phyloP scores from a whole-genome alignment of 2,113 vertebrate genomes.

The Symphodus melops region DNA sequence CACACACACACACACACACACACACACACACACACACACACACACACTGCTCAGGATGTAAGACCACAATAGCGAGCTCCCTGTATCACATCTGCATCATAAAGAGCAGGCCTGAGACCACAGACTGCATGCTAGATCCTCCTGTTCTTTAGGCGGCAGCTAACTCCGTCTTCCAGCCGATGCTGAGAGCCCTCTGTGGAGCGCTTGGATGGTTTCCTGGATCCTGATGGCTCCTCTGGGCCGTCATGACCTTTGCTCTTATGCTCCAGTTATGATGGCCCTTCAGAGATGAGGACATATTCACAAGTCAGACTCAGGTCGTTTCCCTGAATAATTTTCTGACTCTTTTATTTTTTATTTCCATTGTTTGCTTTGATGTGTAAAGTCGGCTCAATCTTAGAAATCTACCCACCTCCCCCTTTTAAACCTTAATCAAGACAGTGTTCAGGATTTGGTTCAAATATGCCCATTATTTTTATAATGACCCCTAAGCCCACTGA shows the following conservation, averaged over 20 bases:
- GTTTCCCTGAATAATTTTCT: conserved; percentile 44
- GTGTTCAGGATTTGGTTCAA: conserved; percentile 6
- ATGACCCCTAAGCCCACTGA: background rate
- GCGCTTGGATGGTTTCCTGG: conserved; percentile 62
- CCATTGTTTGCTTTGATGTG: conserved; percentile 24
- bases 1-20: conserved; percentile 52
- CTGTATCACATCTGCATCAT: conserved; percentile 70
- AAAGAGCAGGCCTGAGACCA: conserved; percentile 51
- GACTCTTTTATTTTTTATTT: too few relatives aligned
- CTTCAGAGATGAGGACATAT: conserved; percentile 56
- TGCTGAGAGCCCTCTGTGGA: conserved; percentile 59
- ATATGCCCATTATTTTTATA: conserved; percentile 6
- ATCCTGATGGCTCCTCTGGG: conserved; percentile 59
- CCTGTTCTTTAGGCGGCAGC: conserved; percentile 36
- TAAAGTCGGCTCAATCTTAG: background rate
- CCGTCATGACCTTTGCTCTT: conserved; percentile 68
- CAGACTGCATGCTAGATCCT: conserved; percentile 26
- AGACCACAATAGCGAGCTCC: conserved; percentile 60
- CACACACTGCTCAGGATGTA: conserved; percentile 65
- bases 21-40: conserved; percentile 78
- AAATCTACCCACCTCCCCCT: background rate
- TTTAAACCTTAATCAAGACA: background rate
- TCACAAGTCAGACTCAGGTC: conserved; percentile 47
- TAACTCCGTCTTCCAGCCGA: conserved; percentile 29
- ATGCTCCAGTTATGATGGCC: conserved; percentile 60